A percentile compares a stretch with the other conserved stretches of the same genome.
Conservation (phyloP, 2,888 invertebrate genomes). For the Microctonus aethiopoides region DNA sequence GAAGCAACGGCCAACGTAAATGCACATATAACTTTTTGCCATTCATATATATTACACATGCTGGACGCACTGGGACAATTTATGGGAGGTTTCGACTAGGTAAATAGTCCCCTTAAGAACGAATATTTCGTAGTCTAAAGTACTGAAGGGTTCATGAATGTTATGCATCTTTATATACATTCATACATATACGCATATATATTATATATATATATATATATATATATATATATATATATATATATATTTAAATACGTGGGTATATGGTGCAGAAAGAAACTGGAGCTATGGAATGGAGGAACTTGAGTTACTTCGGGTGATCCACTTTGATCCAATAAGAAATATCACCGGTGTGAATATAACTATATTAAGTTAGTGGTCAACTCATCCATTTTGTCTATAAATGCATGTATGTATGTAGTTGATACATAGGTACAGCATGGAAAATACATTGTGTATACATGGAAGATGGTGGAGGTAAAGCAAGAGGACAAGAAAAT, state of each 20-base stretch:
- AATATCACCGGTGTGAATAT: background rate
- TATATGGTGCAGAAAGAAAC: too few relatives aligned
- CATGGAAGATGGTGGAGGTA: background rate
- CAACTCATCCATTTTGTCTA: background rate
- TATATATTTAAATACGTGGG: too few relatives aligned
- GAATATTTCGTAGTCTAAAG: constrained; percentile 12
- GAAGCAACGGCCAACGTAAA: background rate
- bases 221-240: background rate
- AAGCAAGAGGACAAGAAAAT: background rate
- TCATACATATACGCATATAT: background rate
- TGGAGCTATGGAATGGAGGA: background rate
- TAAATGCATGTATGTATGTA: background rate
- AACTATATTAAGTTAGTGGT: background rate
- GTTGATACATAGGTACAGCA: background rate
- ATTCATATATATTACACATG: constrained; percentile 1
- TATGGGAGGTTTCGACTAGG: constrained; percentile 14
- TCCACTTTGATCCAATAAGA: constrained; percentile 24
- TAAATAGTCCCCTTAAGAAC: constrained; percentile 12
- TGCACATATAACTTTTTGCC: background rate
- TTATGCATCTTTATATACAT: background rate
- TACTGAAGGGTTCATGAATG: background rate
- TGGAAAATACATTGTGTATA: background rate
- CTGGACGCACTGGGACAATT: background rate
- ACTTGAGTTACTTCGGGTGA: constrained; percentile 21
- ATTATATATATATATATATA: background rate